phyloP scores from a whole-genome alignment of 2,113 vertebrate genomes.

The Mus spicilegus region DNA sequence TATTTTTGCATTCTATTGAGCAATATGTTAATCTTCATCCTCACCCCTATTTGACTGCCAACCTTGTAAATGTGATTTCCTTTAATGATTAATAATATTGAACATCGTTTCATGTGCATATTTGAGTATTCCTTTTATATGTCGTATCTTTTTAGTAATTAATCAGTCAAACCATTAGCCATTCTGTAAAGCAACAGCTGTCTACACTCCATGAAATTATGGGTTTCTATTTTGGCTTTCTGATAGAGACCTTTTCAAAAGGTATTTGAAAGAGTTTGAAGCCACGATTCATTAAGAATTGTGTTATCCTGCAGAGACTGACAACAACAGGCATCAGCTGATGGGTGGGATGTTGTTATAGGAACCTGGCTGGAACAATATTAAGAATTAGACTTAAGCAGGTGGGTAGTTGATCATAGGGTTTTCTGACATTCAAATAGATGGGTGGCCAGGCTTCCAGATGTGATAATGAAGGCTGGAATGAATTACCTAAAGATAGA shows the following conservation, averaged over 20 bases:
- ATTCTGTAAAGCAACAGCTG: neutral
- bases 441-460: neutral
- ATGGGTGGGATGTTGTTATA: neutral
- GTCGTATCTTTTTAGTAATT: neutral
- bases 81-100: neutral
- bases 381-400: neutral
- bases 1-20: neutral
- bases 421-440: neutral
- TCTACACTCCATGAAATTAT: neutral
- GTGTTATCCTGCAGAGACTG: neutral
- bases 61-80: neutral
- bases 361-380: neutral
- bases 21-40: neutral
- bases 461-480: neutral
- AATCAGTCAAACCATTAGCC: neutral
- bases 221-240: neutral
- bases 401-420: neutral
- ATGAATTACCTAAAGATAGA: neutral
- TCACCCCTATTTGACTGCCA: neutral
- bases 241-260: neutral
- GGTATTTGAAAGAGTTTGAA: neutral
- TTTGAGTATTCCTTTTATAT: neutral
- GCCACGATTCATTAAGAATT: neutral
- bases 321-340: neutral
- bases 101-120: neutral